These are phyloP conservation scores for Sebastes umbrosus DNA, from an alignment of 2,797 vertebrate species.

Conservation along the genomic window DNA sequence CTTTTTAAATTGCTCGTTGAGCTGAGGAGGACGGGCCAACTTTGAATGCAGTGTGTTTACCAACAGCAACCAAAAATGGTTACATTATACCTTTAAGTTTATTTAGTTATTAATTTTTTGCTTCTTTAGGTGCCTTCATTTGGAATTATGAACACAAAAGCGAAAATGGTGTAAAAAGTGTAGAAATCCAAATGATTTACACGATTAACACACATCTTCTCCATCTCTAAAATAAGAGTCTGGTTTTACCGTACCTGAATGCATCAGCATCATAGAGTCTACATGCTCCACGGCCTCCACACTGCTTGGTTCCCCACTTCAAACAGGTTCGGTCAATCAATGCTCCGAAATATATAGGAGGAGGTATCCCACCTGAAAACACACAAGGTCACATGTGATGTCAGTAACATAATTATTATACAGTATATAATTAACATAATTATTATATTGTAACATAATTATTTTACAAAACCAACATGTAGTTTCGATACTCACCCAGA, in stretches of 20 bases:
- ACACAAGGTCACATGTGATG: neutral
- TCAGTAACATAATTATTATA: neutral
- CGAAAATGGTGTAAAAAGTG: neutral
- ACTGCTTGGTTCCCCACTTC: slow-evolving; percentile 89
- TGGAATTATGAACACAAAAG: neutral
- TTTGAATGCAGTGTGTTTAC: no score
- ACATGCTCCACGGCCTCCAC: slow-evolving; percentile 87
- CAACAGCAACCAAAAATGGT: no score
- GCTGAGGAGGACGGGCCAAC: no score
- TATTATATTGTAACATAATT: neutral
- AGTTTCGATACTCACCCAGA: slow-evolving; percentile 84
- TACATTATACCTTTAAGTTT: no score
- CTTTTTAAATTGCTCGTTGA: no score
- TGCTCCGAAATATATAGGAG: slow-evolving; percentile 91
- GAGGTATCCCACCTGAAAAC: slow-evolving; percentile 92
- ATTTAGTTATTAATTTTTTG: neutral
- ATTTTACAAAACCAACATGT: no score
- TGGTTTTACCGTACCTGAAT: slow-evolving; percentile 76
- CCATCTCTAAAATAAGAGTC: neutral
- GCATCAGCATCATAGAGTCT: slow-evolving; percentile 84
- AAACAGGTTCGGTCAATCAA: slow-evolving; percentile 93
- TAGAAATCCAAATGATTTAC: neutral
- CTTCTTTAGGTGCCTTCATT: neutral
- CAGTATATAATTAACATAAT: no score
- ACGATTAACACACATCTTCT: neutral